Conservation (phyloP, 2,888 invertebrate genomes). For the Sialis fuliginosa region DNA sequence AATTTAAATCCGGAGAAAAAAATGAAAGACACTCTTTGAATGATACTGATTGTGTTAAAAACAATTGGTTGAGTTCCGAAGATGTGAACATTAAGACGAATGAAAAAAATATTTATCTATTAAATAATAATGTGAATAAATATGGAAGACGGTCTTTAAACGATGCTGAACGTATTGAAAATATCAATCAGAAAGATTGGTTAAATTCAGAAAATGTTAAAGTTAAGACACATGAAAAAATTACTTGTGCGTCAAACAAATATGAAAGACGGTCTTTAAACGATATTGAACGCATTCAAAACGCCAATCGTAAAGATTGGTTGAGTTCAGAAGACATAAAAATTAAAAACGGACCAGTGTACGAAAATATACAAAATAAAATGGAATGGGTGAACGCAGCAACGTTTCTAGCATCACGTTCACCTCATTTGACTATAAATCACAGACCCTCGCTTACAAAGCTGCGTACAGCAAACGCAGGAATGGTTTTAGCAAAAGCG, state of each 20-base stretch:
- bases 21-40: background rate
- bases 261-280: background rate
- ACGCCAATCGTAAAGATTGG: background rate
- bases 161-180: background rate
- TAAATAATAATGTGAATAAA: no score
- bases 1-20: slow-evolving; percentile 12
- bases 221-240: no score
- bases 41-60: background rate
- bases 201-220: slow-evolving; percentile 8
- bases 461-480: slow-evolving; percentile 54
- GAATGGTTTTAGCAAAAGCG: slow-evolving; percentile 64
- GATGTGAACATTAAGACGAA: background rate
- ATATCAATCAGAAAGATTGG: slow-evolving; percentile 11
- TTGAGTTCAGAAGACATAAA: no score
- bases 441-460: slow-evolving; percentile 54
- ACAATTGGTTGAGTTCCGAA: background rate
- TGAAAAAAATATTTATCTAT: background rate
- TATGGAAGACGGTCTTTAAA: background rate
- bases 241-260: background rate
- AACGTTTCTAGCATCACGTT: slow-evolving; percentile 24
- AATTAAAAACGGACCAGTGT: no score
- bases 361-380: slow-evolving; percentile 6
- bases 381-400: slow-evolving; percentile 26
- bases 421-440: slow-evolving; percentile 33
- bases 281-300: background rate